These are phyloP conservation scores for Drosophila obscura DNA, from an alignment of 1,140 invertebrate species.

Conservation along the genomic window DNA sequence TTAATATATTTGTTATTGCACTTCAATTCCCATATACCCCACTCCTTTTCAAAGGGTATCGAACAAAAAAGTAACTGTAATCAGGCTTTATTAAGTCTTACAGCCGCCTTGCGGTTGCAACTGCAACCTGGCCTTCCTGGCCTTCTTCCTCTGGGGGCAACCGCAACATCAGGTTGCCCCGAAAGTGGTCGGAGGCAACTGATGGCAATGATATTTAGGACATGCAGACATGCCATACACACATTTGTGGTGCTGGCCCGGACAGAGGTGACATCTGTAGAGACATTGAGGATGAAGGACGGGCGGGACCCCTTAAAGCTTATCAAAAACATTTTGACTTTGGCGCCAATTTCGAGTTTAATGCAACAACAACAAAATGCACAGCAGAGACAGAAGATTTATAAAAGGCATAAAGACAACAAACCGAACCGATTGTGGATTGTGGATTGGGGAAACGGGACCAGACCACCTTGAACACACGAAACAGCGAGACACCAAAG, in stretches of 20 bases:
- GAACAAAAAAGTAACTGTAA: conserved; percentile 56
- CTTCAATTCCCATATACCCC: conserved; percentile 2
- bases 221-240: conserved; percentile 46
- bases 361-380: conserved; percentile 25
- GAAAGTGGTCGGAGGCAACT: conserved; percentile 5
- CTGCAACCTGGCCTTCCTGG: conserved; percentile 6
- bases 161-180: conserved; percentile 50
- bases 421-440: not conserved
- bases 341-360: conserved; percentile 70
- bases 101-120: conserved; percentile 48
- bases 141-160: conserved; percentile 4
- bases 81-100: conserved; percentile 52
- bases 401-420: conserved; percentile 46
- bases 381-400: conserved; percentile 24
- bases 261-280: conserved; percentile 60
- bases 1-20: no score
- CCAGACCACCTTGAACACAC: conserved; percentile 35
- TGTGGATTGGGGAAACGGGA: conserved; percentile 46
- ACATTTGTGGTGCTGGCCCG: conserved; percentile 36
- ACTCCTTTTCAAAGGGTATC: not conserved
- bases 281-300: conserved; percentile 7
- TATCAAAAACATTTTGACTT: conserved; percentile 75
- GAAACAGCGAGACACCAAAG: not conserved
- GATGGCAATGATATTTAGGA: conserved; percentile 39
- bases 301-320: conserved; percentile 26